These are phyloP conservation scores for Chalcosyrphus nemorum DNA, from an alignment of 2,888 invertebrate species.

Conservation along the genomic window DNA sequence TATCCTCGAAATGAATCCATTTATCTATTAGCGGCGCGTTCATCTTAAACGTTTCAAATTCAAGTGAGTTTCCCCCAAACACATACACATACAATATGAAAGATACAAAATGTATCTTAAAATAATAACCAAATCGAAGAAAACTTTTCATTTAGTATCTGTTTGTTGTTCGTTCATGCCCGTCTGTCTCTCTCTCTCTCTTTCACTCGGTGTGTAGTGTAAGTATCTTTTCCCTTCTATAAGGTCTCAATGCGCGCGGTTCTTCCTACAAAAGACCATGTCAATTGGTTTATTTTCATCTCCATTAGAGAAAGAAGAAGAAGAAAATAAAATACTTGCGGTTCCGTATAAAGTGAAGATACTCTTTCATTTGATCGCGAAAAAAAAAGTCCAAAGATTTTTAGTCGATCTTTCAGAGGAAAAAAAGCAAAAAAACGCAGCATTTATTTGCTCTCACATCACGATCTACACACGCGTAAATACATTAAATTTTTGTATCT, in stretches of 20 bases:
- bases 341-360: slow-evolving; percentile 10
- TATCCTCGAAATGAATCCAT: slow-evolving; percentile 55
- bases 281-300: slow-evolving; percentile 61
- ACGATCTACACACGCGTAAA: slow-evolving; percentile 17
- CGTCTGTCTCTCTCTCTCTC: no score
- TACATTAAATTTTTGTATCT: slow-evolving; percentile 18
- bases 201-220: no score
- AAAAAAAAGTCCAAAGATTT: neutral
- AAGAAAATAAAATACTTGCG: slow-evolving; percentile 24
- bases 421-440: slow-evolving; percentile 15
- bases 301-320: slow-evolving; percentile 37
- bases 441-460: slow-evolving; percentile 39
- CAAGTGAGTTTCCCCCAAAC: neutral
- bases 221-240: slow-evolving; percentile 1
- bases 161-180: neutral
- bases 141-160: slow-evolving; percentile 11
- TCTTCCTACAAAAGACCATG: slow-evolving; percentile 6
- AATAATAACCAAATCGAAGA: slow-evolving; percentile 18
- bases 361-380: slow-evolving; percentile 28
- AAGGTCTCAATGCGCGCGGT: neutral
- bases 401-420: neutral
- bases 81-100: no score
- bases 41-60: slow-evolving; percentile 45
- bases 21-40: slow-evolving; percentile 38
- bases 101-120: slow-evolving; percentile 1